Evolutionary conservation across 1,140 invertebrate genomes (phyloP), one percentile per base, ranked within the genome.

Genomic region (Drosophila arizonae): DNA sequence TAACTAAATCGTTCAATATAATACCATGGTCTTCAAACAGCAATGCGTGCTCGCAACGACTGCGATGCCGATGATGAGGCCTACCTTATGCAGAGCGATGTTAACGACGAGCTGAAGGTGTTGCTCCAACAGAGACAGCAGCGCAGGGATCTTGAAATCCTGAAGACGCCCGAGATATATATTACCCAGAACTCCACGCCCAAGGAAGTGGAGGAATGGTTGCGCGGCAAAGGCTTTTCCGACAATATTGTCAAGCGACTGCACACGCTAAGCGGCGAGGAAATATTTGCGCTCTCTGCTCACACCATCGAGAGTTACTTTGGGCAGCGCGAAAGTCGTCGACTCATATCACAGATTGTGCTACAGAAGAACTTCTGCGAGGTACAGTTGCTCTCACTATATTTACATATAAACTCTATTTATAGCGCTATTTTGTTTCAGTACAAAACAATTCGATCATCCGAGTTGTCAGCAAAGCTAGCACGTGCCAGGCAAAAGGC

Each of bases 361-460:
- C 93, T 97, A 57, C 96, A 96, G 82, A 93, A 95, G 78, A 96
- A 95, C 84, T 93, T 95, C 41, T 95, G 94, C 75, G 95, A 95
- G 92, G 96, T 97, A 93, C 93, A 93, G 92, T 0, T 21, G 0
- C 11, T 21, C 10, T 5, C 15, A 2, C 4, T 1, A 17, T 15
- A 11, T 9, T 54, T 2, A 3, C 21, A 24, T 24, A 30, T 17
- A 2, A 28, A 26, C 15, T 15, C 8, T 8, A 26, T 33, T 15
- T 33, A 13, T 11, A 21, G 13, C 30, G 10, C 5, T 13, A 21
- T 48, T 11, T n/a, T 73, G n/a, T n/a, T 88, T 51, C 61, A 95
- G 95, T 95, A 94, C 91, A 95, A 95, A 88, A 95, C 94, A 0
- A 93, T 94, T 4, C 93, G 95, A 9, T 93, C 94, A 1, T 95